phyloP scores from a whole-genome alignment of 2,888 invertebrate genomes.

The Epinotia ramella region DNA sequence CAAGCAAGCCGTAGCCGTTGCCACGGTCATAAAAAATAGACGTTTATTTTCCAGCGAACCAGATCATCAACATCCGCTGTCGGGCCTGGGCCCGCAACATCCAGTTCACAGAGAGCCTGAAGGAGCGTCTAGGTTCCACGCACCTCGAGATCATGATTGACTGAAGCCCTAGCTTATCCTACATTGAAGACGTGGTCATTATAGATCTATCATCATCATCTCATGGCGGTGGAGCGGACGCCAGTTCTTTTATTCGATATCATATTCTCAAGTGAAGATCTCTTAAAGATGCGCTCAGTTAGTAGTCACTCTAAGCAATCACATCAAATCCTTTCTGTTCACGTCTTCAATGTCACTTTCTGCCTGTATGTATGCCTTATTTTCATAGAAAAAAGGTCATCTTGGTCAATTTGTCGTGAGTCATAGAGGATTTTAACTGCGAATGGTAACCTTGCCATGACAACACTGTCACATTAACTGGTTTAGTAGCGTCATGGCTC shows the following conservation, averaged over 20 bases:
- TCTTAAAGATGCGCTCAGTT: background rate
- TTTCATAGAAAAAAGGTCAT: background rate
- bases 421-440: too few relatives aligned
- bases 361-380: slow-evolving; percentile 13
- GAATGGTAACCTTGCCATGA: too few relatives aligned
- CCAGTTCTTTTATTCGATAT: too few relatives aligned
- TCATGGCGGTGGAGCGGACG: too few relatives aligned
- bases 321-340: background rate
- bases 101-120: slow-evolving; percentile 77
- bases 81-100: slow-evolving; percentile 90
- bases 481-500: background rate
- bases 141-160: slow-evolving; percentile 81
- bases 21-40: too few relatives aligned
- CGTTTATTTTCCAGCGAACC: slow-evolving; percentile 75
- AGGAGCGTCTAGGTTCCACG: slow-evolving; percentile 77
- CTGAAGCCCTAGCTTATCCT: slow-evolving; percentile 53
- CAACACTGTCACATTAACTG: background rate
- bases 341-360: background rate
- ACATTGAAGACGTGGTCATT: background rate
- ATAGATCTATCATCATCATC: background rate
- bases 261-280: too few relatives aligned
- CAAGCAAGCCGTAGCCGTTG: too few relatives aligned
- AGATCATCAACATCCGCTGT: slow-evolving; percentile 88
- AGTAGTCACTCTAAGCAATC: background rate
- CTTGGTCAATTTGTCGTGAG: too few relatives aligned